phyloP scores from a whole-genome alignment of 2,797 vertebrate genomes.

The Pseudotriccus pelzelni region DNA sequence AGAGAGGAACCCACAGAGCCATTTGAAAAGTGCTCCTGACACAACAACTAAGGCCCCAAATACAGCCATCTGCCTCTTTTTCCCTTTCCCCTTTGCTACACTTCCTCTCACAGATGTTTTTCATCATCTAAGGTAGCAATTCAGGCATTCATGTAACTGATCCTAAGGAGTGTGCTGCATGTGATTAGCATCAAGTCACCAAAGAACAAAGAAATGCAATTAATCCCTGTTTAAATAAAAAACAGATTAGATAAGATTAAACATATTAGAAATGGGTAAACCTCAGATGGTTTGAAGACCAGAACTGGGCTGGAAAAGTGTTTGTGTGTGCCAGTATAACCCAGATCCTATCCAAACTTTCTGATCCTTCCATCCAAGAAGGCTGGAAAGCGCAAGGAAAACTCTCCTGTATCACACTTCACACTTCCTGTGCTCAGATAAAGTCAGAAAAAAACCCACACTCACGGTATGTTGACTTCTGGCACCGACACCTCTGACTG shows the following conservation, averaged over 20 bases:
- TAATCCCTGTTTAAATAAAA: slow-evolving; percentile 61
- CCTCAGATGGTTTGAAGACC: neutral
- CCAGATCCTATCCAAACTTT: neutral
- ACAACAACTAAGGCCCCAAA: neutral
- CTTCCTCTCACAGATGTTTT: slow-evolving; percentile 56
- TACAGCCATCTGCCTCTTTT: slow-evolving; percentile 6
- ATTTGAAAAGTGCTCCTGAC: slow-evolving; percentile 5
- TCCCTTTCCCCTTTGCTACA: neutral
- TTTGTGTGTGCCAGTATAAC: slow-evolving; percentile 15
- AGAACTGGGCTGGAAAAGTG: neutral
- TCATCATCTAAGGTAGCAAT: slow-evolving; percentile 54
- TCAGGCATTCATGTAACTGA: slow-evolving; percentile 37
- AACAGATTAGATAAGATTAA: slow-evolving; percentile 51
- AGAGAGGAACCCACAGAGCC: neutral
- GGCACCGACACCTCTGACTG: neutral
- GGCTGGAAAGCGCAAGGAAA: neutral
- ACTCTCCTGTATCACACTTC: neutral
- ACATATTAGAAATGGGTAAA: slow-evolving; percentile 1
- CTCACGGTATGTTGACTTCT: neutral
- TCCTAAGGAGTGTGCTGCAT: slow-evolving; percentile 24
- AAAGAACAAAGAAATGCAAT: slow-evolving; percentile 64
- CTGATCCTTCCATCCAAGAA: neutral
- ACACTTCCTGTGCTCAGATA: neutral
- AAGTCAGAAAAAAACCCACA: neutral
- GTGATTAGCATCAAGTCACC: slow-evolving; percentile 61